phyloP scores from a whole-genome alignment of 2,888 invertebrate genomes.

The Ischnura elegans region DNA sequence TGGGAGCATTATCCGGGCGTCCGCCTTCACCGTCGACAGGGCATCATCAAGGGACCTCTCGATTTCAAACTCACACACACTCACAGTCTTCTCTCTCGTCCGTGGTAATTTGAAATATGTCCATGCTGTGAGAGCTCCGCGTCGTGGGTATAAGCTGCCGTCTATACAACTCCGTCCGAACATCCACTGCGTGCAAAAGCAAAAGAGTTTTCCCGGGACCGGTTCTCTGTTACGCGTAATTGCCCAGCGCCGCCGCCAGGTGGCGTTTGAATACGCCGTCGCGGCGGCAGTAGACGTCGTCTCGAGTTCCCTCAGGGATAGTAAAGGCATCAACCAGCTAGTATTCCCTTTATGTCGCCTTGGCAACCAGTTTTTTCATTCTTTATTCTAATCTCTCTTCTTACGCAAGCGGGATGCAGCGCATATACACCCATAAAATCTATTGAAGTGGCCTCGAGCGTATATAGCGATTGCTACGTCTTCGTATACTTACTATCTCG shows the following conservation, averaged over 20 bases:
- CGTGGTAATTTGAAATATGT: slow-evolving; percentile 43
- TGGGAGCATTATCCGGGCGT: not conserved
- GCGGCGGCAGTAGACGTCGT: not conserved
- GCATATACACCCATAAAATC: slow-evolving; percentile 31
- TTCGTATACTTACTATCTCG: not conserved
- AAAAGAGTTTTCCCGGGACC: slow-evolving; percentile 20
- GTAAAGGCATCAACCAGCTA: not conserved
- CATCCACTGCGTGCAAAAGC: slow-evolving; percentile 15
- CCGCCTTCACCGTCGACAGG: not conserved
- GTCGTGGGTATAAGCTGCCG: slow-evolving; percentile 55
- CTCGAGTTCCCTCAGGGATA: not conserved
- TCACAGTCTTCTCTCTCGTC: not conserved
- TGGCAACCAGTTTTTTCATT: slow-evolving; percentile 30
- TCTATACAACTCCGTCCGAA: not conserved
- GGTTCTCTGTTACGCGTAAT: slow-evolving; percentile 58
- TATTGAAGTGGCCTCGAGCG: not conserved
- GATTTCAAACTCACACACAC: not conserved
- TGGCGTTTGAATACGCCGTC: slow-evolving; percentile 28
- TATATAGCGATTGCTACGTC: not conserved
- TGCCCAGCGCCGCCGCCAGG: slow-evolving; percentile 53
- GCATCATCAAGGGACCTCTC: not conserved
- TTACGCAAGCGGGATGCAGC: no score
- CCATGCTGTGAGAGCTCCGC: not conserved
- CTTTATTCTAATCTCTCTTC: no score
- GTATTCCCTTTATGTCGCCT: slow-evolving; percentile 18